Conservation (phyloP, 2,888 invertebrate species). For the Scaptomyza polygonia region DNA sequence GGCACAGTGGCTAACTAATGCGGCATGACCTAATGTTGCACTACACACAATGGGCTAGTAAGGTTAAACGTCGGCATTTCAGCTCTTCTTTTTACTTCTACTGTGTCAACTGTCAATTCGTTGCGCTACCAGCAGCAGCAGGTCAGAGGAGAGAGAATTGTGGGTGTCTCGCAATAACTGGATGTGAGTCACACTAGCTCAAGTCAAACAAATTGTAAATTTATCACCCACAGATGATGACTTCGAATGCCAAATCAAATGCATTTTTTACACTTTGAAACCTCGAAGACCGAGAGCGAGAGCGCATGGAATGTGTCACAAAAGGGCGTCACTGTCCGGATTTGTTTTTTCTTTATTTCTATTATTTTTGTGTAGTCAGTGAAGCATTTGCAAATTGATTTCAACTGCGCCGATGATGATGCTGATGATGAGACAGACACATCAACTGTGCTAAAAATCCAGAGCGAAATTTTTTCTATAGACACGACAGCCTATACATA, state of each 20-base stretch:
- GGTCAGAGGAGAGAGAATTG: slow-evolving; percentile 33
- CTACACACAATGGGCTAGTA: slow-evolving; percentile 73
- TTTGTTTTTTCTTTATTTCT: not conserved
- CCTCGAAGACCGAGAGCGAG: slow-evolving; percentile 1
- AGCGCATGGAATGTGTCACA: slow-evolving; percentile 42
- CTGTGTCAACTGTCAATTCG: slow-evolving; percentile 69
- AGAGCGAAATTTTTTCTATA: slow-evolving; percentile 30
- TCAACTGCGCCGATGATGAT: slow-evolving; percentile 56
- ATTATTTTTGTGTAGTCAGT: slow-evolving; percentile 41
- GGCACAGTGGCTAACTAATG: slow-evolving; percentile 48
- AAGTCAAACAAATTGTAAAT: slow-evolving; percentile 77
- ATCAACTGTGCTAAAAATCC: slow-evolving; percentile 48
- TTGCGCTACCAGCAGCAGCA: slow-evolving; percentile 71
- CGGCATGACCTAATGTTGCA: slow-evolving; percentile 77
- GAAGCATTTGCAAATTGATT: slow-evolving; percentile 76
- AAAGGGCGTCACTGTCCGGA: slow-evolving; percentile 16
- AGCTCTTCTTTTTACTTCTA: slow-evolving; percentile 11
- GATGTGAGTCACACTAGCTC: slow-evolving; percentile 56
- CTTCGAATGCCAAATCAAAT: slow-evolving; percentile 68
- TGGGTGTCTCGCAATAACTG: slow-evolving; percentile 48
- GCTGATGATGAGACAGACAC: slow-evolving; percentile 34
- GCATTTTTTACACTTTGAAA: slow-evolving; percentile 68
- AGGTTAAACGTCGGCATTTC: slow-evolving; percentile 46
- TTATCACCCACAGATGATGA: slow-evolving; percentile 76
- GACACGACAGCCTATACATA: slow-evolving; percentile 1